Conservation (phyloP, 30 jellyfish, hydroid and myxozoan genomes). For the Aurelia aurita region DNA sequence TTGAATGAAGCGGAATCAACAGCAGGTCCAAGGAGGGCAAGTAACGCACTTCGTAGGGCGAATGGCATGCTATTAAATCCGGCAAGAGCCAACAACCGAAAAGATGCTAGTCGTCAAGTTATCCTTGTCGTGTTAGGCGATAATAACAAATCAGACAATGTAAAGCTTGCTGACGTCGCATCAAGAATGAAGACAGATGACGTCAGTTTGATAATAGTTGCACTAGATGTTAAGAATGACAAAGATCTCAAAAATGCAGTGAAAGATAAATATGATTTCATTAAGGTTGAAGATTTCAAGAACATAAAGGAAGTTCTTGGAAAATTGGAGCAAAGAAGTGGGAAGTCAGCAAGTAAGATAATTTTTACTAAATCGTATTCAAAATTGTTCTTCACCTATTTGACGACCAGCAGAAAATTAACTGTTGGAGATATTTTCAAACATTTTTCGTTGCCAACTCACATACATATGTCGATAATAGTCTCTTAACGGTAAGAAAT, state of each 20-base stretch:
- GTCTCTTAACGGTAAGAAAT: too few relatives aligned
- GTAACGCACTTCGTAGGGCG: slow-evolving; percentile 14
- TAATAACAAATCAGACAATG: not conserved
- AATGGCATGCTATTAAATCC: slow-evolving; percentile 3
- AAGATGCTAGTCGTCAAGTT: slow-evolving; percentile 1
- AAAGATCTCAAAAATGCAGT: not conserved
- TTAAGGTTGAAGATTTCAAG: not conserved
- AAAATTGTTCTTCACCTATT: too few relatives aligned
- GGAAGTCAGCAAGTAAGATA: slow-evolving; percentile 31
- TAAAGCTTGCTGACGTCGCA: not conserved
- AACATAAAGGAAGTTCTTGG: not conserved
- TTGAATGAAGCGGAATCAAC: not conserved
- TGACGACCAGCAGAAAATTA: too few relatives aligned
- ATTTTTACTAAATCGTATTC: too few relatives aligned
- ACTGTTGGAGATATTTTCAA: too few relatives aligned
- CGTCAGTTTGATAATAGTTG: slow-evolving; percentile 5
- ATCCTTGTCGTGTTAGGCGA: slow-evolving; percentile 12
- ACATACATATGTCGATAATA: too few relatives aligned
- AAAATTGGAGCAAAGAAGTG: slow-evolving; percentile 40
- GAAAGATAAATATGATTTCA: slow-evolving; percentile 1
- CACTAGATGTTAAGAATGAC: not conserved
- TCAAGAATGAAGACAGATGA: not conserved
- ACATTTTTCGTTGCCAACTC: too few relatives aligned
- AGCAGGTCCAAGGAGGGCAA: slow-evolving; percentile 24
- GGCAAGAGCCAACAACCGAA: not conserved